phyloP scores from a whole-genome alignment of 2,888 invertebrate species.

The Nomada flava region DNA sequence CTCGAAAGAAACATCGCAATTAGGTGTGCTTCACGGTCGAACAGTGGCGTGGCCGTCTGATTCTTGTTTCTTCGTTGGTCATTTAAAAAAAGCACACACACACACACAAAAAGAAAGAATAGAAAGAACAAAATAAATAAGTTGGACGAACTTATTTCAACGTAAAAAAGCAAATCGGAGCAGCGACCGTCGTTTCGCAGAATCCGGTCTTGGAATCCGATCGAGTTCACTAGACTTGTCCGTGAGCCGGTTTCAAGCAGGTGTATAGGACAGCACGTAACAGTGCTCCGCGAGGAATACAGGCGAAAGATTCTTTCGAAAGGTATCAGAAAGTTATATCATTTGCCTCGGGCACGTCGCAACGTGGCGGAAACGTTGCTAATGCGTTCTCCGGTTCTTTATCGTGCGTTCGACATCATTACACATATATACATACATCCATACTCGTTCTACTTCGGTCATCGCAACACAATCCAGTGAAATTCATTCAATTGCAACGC shows the following conservation, averaged over 20 bases:
- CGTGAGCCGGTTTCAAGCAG: constrained; percentile 75
- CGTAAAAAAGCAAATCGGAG: constrained; percentile 65
- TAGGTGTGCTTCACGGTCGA: constrained; percentile 7
- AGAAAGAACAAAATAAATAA: constrained; percentile 1
- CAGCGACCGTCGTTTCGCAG: constrained; percentile 71
- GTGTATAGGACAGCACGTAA: constrained; percentile 61
- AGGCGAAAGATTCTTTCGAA: constrained; percentile 45
- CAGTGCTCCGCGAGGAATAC: constrained; percentile 38
- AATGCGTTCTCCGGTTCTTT: constrained; percentile 26
- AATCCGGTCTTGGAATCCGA: constrained; percentile 80
- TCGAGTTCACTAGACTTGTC: constrained; percentile 78
- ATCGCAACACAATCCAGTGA: not conserved
- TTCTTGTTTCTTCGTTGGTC: not conserved
- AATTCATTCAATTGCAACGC: not conserved
- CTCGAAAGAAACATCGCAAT: constrained; percentile 9
- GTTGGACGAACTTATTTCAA: constrained; percentile 47
- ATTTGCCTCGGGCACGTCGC: constrained; percentile 30
- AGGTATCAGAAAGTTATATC: constrained; percentile 64
- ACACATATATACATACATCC: not conserved
- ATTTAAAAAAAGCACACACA: too few relatives aligned
- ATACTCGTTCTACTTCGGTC: constrained; percentile 18
- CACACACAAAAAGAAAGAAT: not conserved
- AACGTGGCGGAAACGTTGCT: constrained; percentile 41
- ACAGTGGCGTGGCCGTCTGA: not conserved
- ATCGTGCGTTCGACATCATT: not conserved